Conservation (phyloP, 2,888 invertebrate genomes). For the Ophioninae sp. region DNA sequence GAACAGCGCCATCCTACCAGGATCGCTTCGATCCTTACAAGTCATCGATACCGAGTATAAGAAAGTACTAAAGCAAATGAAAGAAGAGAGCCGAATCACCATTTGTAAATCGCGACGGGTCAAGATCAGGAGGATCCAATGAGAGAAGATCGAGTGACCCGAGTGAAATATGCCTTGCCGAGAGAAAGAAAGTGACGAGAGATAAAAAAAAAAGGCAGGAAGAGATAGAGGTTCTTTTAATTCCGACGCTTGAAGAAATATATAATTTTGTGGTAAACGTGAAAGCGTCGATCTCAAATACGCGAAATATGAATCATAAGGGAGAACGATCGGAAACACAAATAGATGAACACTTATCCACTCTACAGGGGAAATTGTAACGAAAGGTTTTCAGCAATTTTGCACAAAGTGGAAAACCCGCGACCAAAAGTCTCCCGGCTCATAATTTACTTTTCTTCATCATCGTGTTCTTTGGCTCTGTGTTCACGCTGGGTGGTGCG, state of each 20-base stretch:
- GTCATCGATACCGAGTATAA: constrained; percentile 77
- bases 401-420: neutral
- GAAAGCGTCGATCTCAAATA: constrained; percentile 5
- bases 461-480: neutral
- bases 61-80: constrained; percentile 74
- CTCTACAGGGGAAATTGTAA: constrained; percentile 23
- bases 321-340: constrained; percentile 1
- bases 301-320: neutral
- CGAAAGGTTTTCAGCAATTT: constrained; percentile 17
- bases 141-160: constrained; percentile 14
- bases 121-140: constrained; percentile 30
- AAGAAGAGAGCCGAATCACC: constrained; percentile 13
- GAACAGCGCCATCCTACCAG: constrained; percentile 75
- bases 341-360: constrained; percentile 15
- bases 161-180: constrained; percentile 36
- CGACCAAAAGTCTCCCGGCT: constrained; percentile 42
- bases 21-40: constrained; percentile 79
- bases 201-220: constrained; percentile 4
- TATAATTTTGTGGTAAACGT: constrained; percentile 22
- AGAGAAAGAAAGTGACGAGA: constrained; percentile 1
- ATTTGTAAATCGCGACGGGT: constrained; percentile 15
- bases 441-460: constrained; percentile 13
- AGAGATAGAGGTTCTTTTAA: constrained; percentile 41
- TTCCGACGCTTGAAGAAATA: constrained; percentile 27
- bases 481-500: neutral